These are phyloP conservation scores for Dynastes tityus DNA, from an alignment of 2,888 invertebrate species.

Conservation along the genomic window DNA sequence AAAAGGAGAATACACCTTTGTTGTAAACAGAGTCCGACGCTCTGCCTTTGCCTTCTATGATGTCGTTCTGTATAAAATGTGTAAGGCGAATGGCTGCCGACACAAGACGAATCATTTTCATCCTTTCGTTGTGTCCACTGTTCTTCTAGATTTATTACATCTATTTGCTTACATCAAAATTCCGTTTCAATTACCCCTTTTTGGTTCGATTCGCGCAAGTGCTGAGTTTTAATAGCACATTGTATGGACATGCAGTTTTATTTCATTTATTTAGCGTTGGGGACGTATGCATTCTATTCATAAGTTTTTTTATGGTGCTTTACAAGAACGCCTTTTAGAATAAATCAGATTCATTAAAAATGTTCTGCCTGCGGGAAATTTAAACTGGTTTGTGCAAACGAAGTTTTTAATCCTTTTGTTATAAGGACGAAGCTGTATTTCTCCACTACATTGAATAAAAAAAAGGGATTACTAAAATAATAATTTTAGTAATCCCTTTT, in stretches of 20 bases:
- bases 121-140: slow-evolving; percentile 30
- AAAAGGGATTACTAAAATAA: no score
- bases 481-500: no score
- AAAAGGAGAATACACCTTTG: neutral
- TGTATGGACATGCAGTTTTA: neutral
- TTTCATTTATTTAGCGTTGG: neutral
- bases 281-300: neutral
- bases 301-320: no score
- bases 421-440: no score
- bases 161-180: slow-evolving; percentile 47
- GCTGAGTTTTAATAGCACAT: slow-evolving; percentile 25
- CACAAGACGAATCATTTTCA: slow-evolving; percentile 31
- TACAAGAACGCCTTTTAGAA: no score
- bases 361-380: no score
- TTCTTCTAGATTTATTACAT: slow-evolving; percentile 48
- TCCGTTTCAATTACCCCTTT: slow-evolving; percentile 38
- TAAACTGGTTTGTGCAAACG: no score
- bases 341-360: no score
- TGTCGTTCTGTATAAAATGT: slow-evolving; percentile 47
- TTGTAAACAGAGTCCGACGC: slow-evolving; percentile 19
- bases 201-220: slow-evolving; percentile 8
- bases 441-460: no score
- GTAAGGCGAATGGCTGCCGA: slow-evolving; percentile 25
- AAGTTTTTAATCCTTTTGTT: no score
- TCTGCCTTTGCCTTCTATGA: slow-evolving; percentile 37